Conservation (phyloP, 2,888 invertebrate species). For the Acleris emargana region DNA sequence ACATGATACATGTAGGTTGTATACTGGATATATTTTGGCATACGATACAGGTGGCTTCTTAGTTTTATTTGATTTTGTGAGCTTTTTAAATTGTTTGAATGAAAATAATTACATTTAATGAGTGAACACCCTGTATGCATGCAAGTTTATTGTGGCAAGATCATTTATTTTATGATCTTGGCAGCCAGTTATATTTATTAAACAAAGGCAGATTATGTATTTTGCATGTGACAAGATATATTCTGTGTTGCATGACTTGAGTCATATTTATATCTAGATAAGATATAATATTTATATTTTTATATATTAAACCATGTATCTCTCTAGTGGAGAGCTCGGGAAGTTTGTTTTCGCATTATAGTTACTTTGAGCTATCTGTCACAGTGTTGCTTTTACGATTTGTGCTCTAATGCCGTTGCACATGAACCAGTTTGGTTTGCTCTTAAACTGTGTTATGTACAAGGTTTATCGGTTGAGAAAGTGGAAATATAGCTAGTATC, state of each 20-base stretch:
- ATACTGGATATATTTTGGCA: constrained; percentile 48
- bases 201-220: constrained; percentile 31
- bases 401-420: constrained; percentile 54
- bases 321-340: constrained; percentile 84
- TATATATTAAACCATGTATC: constrained; percentile 58
- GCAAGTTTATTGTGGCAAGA: constrained; percentile 15
- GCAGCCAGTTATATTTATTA: constrained; percentile 8
- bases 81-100: neutral
- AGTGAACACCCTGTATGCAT: constrained; percentile 33
- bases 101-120: neutral
- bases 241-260: constrained; percentile 68
- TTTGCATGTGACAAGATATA: constrained; percentile 72
- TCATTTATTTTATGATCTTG: constrained; percentile 2
- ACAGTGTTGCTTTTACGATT: constrained; percentile 43
- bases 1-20: constrained; percentile 48
- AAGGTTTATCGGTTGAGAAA: constrained; percentile 11
- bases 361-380: constrained; percentile 39
- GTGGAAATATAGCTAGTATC: constrained; percentile 35
- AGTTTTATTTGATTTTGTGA: constrained; percentile 10
- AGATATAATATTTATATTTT: constrained; percentile 51
- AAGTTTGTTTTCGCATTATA: constrained; percentile 63
- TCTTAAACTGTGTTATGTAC: constrained; percentile 35
- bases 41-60: constrained; percentile 23
- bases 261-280: constrained; percentile 41
- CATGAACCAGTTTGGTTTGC: constrained; percentile 44